These are phyloP conservation scores for Melanerpes aurifrons DNA, from an alignment of 2,113 vertebrate genomes.

Conservation along the genomic window DNA sequence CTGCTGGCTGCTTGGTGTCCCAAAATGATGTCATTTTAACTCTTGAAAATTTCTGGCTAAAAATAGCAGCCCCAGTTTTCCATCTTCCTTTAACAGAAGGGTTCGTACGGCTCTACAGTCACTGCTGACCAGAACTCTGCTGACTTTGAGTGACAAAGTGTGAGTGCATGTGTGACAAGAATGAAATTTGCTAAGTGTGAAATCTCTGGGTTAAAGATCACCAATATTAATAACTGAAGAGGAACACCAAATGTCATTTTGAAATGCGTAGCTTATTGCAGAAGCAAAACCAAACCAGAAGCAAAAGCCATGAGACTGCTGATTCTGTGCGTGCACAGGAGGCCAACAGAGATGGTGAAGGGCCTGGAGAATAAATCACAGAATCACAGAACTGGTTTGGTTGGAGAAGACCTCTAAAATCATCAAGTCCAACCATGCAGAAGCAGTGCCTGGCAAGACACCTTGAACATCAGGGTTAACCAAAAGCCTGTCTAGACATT, in stretches of 20 bases:
- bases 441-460: background rate
- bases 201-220: background rate
- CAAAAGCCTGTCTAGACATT: background rate
- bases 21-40: background rate
- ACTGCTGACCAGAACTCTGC: background rate
- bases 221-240: background rate
- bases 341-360: no score
- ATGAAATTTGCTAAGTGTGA: fast-evolving
- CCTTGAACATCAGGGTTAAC: background rate
- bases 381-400: no score
- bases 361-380: no score
- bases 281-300: background rate
- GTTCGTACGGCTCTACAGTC: background rate
- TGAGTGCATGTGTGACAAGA: background rate
- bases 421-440: background rate
- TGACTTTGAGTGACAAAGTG: background rate
- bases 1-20: background rate
- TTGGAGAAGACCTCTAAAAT: no score
- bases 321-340: no score
- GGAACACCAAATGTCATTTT: background rate
- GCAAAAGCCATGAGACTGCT: background rate
- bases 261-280: background rate
- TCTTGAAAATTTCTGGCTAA: background rate
- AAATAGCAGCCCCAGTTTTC: background rate
- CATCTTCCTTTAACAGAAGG: background rate